phyloP scores from a whole-genome alignment of 2,113 vertebrate genomes.

The Odobenus rosmarus region DNA sequence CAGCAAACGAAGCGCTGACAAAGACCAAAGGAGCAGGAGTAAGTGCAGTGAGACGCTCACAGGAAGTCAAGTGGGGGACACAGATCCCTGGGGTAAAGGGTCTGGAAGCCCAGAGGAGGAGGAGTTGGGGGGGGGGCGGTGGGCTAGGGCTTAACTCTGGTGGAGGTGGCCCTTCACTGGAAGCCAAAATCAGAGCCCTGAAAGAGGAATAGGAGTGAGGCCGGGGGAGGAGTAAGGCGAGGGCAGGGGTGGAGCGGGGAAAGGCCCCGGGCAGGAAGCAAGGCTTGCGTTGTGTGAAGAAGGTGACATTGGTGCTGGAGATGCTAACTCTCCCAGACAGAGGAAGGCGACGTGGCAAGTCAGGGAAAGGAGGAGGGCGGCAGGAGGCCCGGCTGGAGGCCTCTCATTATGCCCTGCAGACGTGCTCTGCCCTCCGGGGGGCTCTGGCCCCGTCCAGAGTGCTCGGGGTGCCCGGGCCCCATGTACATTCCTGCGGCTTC shows the following conservation, averaged over 20 bases:
- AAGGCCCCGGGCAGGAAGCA: not conserved
- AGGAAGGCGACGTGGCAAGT: not conserved
- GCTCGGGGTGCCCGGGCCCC: too few species aligned
- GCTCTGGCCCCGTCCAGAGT: not conserved
- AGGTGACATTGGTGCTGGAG: rapidly evolving
- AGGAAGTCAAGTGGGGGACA: not conserved
- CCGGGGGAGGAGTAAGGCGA: too few species aligned
- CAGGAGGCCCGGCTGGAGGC: not conserved
- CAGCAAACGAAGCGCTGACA: not conserved
- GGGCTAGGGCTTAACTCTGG: not conserved
- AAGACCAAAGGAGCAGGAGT: not conserved
- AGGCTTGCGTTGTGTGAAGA: rapidly evolving
- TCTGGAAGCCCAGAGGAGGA: not conserved
- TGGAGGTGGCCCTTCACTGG: not conserved
- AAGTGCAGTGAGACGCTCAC: not conserved
- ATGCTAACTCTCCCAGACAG: not conserved
- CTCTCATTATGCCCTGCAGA: too few species aligned
- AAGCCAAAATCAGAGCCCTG: not conserved
- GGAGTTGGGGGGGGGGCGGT: too few species aligned
- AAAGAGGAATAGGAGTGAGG: not conserved
- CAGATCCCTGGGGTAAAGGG: not conserved
- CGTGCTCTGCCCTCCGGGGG: not conserved
- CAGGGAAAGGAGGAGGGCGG: not conserved
- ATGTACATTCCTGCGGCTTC: rapidly evolving
- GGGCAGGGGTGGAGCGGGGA: rapidly evolving